Percentiles rank a stretch among this genome's conserved stretches.
Evolutionary conservation across 2,797 vertebrate genomes (phyloP).

Genomic region (Dermochelys coriacea): DNA sequence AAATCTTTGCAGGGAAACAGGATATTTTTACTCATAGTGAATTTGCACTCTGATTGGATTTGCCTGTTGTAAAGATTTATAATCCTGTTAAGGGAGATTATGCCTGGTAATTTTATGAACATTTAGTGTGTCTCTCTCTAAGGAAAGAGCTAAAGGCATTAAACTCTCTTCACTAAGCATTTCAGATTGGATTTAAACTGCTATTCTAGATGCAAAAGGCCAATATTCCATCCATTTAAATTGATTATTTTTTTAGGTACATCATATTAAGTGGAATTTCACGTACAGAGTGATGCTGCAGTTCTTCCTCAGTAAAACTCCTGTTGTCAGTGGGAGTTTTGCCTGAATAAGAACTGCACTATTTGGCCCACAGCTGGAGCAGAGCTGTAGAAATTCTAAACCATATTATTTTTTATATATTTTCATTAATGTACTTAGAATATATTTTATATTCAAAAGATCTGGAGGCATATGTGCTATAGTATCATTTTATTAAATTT

Average conservation of each 20-base stretch:
- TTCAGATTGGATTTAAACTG: neutral
- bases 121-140: neutral
- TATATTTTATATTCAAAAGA: neutral
- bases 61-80: slow-evolving; percentile 13
- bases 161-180: neutral
- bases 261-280: neutral
- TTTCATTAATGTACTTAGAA: neutral
- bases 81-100: slow-evolving; percentile 23
- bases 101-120: slow-evolving; percentile 17
- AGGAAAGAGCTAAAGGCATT: neutral
- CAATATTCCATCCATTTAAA: slow-evolving; percentile 2
- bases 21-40: neutral
- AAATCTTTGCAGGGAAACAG: rapidly evolving
- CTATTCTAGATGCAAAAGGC: neutral
- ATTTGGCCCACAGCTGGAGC: neutral
- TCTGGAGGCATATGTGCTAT: slow-evolving; percentile 66
- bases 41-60: slow-evolving; percentile 11
- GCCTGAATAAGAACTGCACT: neutral
- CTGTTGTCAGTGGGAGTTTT: neutral
- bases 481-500: slow-evolving; percentile 65
- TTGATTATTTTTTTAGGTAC: neutral
- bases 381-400: neutral
- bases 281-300: neutral
- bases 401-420: neutral
- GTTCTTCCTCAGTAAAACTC: neutral